These are phyloP conservation scores for Artibeus lituratus DNA, from an alignment of 2,797 vertebrate genomes.

Conservation along the genomic window DNA sequence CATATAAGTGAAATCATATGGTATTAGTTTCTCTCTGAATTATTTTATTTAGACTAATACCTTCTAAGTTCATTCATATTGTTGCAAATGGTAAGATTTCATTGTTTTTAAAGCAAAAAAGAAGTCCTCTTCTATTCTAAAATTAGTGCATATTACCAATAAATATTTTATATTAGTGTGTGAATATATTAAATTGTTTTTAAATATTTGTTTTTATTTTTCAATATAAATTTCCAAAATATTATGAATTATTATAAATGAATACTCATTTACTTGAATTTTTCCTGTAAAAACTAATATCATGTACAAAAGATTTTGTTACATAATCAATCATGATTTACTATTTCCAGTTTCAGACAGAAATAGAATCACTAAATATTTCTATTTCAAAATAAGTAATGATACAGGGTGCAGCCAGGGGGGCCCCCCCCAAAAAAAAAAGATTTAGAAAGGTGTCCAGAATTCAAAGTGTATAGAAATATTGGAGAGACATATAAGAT, in stretches of 20 bases:
- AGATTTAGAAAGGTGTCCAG: too few species aligned
- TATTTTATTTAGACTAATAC: neutral
- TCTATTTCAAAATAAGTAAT: conserved; percentile 13
- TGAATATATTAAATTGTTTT: neutral
- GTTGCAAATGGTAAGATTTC: neutral
- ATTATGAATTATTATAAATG: neutral
- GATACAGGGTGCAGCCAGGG: too few species aligned
- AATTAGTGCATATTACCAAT: neutral
- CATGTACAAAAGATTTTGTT: neutral
- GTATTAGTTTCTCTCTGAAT: neutral
- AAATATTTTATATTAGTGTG: neutral
- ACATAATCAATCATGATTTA: neutral
- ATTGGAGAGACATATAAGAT: too few species aligned
- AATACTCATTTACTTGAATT: neutral
- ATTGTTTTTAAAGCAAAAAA: neutral
- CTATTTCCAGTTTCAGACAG: neutral
- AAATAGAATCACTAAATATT: neutral
- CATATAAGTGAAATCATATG: neutral
- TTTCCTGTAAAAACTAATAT: neutral
- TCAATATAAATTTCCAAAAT: neutral
- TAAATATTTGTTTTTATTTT: neutral
- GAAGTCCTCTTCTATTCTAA: neutral
- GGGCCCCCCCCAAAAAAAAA: too few species aligned
- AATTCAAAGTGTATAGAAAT: too few species aligned
- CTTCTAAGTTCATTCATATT: neutral